Evolutionary conservation across 1,140 invertebrate genomes (phyloP).

Genomic region (Cyphomyrmex costatus): DNA sequence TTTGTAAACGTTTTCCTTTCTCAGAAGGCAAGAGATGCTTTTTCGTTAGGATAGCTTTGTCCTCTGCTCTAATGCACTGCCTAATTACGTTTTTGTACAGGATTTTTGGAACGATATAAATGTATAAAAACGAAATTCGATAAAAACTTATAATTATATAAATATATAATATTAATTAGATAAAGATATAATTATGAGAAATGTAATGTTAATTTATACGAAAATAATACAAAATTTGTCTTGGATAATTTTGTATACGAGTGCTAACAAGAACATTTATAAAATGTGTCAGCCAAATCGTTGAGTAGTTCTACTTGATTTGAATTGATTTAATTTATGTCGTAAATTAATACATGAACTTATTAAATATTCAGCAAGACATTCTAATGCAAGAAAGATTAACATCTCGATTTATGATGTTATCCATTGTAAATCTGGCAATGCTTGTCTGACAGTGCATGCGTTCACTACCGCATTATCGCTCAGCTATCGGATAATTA

Average conservation of each 20-base stretch:
- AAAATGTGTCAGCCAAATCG: not conserved
- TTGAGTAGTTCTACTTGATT: not conserved
- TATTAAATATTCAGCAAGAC: not conserved
- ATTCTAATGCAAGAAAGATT: constrained; percentile 31
- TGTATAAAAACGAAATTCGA: not conserved
- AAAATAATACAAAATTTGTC: not conserved
- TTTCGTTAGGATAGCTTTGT: constrained; percentile 46
- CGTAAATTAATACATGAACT: constrained; percentile 1
- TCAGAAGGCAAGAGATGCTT: constrained; percentile 15
- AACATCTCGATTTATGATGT: constrained; percentile 21
- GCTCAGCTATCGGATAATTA: constrained; percentile 67
- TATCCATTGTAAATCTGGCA: constrained; percentile 17
- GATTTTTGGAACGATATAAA: not conserved
- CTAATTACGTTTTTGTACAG: constrained; percentile 1
- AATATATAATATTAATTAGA: not conserved
- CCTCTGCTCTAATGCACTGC: constrained; percentile 39
- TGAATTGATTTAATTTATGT: not conserved
- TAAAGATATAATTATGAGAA: not conserved
- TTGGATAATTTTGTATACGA: not conserved
- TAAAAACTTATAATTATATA: too few relatives aligned
- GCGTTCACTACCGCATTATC: constrained; percentile 31
- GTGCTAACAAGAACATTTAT: too few relatives aligned
- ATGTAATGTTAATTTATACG: not conserved
- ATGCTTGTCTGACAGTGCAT: constrained; percentile 2
- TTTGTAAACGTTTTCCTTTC: constrained; percentile 55